Evolutionary conservation across 2,113 vertebrate species (phyloP), one percentile per base, ranked within the genome.

Genomic region (Oncorhynchus gorbuscha): DNA sequence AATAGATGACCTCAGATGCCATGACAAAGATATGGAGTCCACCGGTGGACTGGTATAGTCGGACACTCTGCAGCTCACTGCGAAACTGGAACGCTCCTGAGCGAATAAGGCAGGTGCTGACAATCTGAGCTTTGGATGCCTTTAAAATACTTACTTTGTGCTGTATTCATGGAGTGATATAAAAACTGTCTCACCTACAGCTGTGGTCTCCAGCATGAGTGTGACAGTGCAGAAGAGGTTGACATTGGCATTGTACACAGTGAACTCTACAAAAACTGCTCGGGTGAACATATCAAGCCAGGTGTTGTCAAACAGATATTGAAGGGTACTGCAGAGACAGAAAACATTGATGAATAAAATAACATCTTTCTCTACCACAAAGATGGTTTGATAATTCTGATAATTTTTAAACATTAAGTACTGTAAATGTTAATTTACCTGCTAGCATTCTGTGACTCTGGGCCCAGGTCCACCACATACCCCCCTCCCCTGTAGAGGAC

Each of bases 231-330:
- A 97, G 92, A 98, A 97, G 65, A 98, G 94, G 86, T 98, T 98
- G 81, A 98, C 93, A 0, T 97, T 98, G 79, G 96, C 95, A 1
- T 98, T 98, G 85, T 98, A 98, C 82, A 97, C 92, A 0, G 95
- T 97, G 86, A 98, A 98, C 90, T 98, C 96, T 7, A 94, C 92
- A 90, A 98, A 95, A 74, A 97, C 80, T 0, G 94, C 96, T 84
- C 95, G 93, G 1, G 95, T 97, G 89, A 94, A 91, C 14, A 79
- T 61, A 79, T 99, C 96, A 58, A 99, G 86, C 96, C 97, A 99
- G 76, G 85, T 83, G 3, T 93, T 94, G 45, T 89, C 87, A 83
- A 95, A 95, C 55, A 98, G 92, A 82, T 96, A 90, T 70, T 92
- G 90, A 74, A 99, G 92, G 76, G 92, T 88, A 75, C 97, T 98